Percentiles rank a stretch among this genome's conserved stretches.
phyloP scores from a whole-genome alignment of 2,797 vertebrate species.

The Malacoctenus gilli region DNA sequence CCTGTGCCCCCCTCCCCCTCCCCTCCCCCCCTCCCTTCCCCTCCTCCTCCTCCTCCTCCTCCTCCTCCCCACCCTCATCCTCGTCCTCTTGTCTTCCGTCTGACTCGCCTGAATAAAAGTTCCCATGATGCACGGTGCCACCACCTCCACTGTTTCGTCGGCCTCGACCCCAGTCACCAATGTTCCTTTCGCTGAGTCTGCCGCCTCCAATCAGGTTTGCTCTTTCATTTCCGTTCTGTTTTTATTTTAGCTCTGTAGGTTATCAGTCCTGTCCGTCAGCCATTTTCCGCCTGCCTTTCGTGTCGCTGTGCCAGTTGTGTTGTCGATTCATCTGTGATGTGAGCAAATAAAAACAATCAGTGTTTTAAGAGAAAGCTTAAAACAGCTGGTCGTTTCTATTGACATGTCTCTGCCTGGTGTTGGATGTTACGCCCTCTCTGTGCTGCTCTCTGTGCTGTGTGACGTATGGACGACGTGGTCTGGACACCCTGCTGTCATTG shows the following conservation, averaged over 20 bases:
- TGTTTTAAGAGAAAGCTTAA: constrained; percentile 22
- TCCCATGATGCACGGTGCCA: constrained; percentile 99
- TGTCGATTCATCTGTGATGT: constrained; percentile 34
- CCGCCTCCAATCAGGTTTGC: constrained; percentile 99
- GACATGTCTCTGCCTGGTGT: no score
- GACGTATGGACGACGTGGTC: no score
- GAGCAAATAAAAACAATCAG: constrained; percentile 50
- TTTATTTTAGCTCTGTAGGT: constrained; percentile 77
- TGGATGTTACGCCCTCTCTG: no score
- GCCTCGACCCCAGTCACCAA: constrained; percentile 95
- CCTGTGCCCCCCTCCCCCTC: constrained; percentile 86
- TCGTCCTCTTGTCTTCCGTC: constrained; percentile 89
- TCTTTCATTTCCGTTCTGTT: constrained; percentile 91
- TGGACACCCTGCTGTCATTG: no score
- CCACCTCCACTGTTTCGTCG: constrained; percentile 97
- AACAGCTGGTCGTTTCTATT: no score
- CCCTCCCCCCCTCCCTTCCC: constrained; percentile 81
- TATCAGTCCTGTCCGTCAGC: constrained; percentile 56
- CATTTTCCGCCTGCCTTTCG: constrained; percentile 33
- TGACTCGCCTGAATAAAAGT: constrained; percentile 96
- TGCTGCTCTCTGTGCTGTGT: no score
- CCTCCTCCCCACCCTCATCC: constrained; percentile 84
- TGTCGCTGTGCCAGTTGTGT: constrained; percentile 37
- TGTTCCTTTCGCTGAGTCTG: constrained; percentile 96
- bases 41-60: constrained; percentile 82